These are phyloP conservation scores for Alca torda DNA, from an alignment of 2,797 vertebrate genomes.

Conservation along the genomic window DNA sequence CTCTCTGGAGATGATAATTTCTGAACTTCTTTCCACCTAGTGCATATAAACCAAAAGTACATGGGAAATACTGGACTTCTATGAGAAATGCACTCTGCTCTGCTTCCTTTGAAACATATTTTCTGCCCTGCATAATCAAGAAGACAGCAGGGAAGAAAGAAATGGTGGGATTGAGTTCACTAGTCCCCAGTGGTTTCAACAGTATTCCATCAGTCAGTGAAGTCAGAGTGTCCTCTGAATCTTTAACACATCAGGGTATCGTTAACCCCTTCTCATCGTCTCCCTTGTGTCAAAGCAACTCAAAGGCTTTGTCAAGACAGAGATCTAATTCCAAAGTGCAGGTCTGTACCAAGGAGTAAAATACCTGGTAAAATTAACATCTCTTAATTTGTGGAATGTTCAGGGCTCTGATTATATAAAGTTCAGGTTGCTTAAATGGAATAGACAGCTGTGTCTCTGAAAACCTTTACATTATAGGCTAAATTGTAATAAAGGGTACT, in stretches of 20 bases:
- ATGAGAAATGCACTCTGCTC: background rate
- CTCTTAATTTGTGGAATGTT: background rate
- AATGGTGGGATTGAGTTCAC: background rate
- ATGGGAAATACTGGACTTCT: background rate
- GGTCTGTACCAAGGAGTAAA: background rate
- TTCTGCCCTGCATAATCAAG: background rate
- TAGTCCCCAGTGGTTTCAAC: background rate
- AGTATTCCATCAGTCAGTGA: background rate
- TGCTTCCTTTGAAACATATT: background rate
- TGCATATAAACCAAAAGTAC: background rate
- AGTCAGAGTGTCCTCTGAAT: background rate
- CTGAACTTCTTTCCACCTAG: background rate
- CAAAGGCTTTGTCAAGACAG: background rate
- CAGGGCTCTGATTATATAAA: background rate
- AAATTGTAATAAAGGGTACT: background rate
- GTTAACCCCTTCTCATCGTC: background rate
- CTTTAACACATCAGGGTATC: background rate
- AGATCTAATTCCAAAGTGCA: background rate
- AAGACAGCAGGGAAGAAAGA: background rate
- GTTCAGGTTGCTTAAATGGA: background rate
- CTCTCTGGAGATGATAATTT: background rate
- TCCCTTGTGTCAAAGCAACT: background rate
- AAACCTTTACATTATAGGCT: background rate
- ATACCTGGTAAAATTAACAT: background rate
- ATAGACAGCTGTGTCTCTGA: background rate